A percentile compares a stretch with the other conserved stretches of the same genome.
Evolutionary conservation across 2,113 vertebrate species (phyloP).

Genomic region (Tauraco erythrolophus): DNA sequence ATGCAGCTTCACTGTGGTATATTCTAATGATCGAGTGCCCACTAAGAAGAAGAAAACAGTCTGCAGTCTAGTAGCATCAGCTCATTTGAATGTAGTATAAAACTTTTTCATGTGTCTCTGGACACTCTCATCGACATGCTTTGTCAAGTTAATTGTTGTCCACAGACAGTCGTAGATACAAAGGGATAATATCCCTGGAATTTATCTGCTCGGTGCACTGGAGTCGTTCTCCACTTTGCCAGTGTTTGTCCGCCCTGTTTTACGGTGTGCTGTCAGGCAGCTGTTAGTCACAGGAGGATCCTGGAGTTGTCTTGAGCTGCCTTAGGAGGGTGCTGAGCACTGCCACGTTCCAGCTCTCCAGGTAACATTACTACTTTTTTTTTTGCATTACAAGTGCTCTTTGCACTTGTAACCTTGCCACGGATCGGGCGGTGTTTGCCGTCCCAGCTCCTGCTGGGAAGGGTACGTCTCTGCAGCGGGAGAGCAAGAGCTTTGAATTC

Average conservation of each 20-base stretch:
- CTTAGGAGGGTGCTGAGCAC: background rate
- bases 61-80: background rate
- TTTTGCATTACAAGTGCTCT: background rate
- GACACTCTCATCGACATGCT: background rate
- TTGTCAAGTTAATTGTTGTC: slow-evolving; percentile 62
- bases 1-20: slow-evolving; percentile 18
- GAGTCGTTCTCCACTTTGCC: background rate
- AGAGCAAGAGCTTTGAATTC: background rate
- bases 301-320: background rate
- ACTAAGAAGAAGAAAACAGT: background rate
- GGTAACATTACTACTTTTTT: background rate
- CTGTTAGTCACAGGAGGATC: background rate
- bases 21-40: background rate
- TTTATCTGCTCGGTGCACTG: background rate
- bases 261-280: background rate
- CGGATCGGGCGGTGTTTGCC: rapidly evolving
- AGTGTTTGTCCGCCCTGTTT: background rate
- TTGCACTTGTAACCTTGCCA: rapidly evolving
- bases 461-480: background rate
- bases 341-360: rapidly evolving
- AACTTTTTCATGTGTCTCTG: slow-evolving; percentile 29
- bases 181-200: slow-evolving; percentile 1
- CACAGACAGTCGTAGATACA: background rate
- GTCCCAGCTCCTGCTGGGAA: background rate
- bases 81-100: slow-evolving; percentile 41